Evolutionary conservation across 2,797 vertebrate species (phyloP).

Genomic region (Channa striata): DNA sequence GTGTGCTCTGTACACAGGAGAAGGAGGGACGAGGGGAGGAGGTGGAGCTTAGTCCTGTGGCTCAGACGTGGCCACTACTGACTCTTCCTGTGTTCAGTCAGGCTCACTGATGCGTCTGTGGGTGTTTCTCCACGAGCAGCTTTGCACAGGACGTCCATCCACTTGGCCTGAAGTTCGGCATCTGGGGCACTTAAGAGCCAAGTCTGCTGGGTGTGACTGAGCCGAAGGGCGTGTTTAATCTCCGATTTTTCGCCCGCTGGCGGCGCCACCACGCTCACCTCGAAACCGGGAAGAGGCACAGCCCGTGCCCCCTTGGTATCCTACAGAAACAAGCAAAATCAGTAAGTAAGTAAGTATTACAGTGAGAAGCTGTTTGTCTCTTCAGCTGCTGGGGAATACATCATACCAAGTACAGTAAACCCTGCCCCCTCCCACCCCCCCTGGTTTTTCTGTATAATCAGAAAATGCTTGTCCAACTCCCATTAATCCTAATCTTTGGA

Average conservation of each 20-base stretch:
- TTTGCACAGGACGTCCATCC: conserved; percentile 87
- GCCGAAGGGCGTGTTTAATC: conserved; percentile 82
- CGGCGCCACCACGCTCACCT: conserved; percentile 70
- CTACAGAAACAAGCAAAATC: conserved; percentile 65
- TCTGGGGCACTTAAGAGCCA: conserved; percentile 88
- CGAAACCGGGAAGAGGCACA: conserved; percentile 87
- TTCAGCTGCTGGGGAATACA: conserved; percentile 15
- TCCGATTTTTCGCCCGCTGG: conserved; percentile 83
- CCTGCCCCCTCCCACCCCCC: conserved; percentile 21
- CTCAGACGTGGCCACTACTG: conserved; percentile 70
- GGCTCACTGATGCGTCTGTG: conserved; percentile 52
- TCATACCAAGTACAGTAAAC: conserved; percentile 38
- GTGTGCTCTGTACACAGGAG: conserved; percentile 79
- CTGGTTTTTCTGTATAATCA: conserved; percentile 63
- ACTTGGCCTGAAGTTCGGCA: conserved; percentile 86
- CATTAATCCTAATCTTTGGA: conserved; percentile 78
- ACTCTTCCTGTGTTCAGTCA: conserved; percentile 81
- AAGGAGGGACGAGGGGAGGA: conserved; percentile 26
- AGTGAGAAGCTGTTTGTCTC: conserved; percentile 24
- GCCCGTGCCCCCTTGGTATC: conserved; percentile 79
- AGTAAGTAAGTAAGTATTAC: neutral
- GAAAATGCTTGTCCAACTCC: conserved; percentile 63
- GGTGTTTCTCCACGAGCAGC: conserved; percentile 79
- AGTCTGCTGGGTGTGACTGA: conserved; percentile 87
- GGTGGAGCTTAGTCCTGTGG: conserved; percentile 51